phyloP scores from a whole-genome alignment of 2,113 vertebrate genomes.

The Rafetus swinhoei region DNA sequence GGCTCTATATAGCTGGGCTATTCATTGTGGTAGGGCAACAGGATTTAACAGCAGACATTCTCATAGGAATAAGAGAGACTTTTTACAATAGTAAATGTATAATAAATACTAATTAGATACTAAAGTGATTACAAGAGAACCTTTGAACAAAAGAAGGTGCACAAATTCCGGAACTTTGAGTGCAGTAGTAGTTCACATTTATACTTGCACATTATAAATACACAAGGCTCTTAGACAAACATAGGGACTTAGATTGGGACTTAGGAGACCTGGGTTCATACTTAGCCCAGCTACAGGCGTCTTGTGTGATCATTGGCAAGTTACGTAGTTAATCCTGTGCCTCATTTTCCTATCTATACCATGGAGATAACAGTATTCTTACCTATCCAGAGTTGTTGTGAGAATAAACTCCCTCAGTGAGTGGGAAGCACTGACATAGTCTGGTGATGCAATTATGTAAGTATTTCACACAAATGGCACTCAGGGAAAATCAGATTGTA shows the following conservation, averaged over 20 bases:
- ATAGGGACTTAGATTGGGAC: neutral
- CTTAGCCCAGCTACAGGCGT: neutral
- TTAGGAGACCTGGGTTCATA: neutral
- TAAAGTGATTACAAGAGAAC: constrained; percentile 18
- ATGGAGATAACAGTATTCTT: neutral
- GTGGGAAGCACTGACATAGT: constrained; percentile 20
- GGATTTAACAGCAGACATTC: constrained; percentile 11
- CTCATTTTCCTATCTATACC: constrained; percentile 40
- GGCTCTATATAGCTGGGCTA: neutral
- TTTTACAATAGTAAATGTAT: neutral
- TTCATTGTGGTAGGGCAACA: neutral
- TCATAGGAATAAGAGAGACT: constrained; percentile 20
- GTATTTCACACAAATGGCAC: neutral
- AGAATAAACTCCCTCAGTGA: constrained; percentile 30
- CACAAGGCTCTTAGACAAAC: neutral
- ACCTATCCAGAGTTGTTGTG: neutral
- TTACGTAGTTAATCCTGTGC: constrained; percentile 1
- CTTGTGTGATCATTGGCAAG: constrained; percentile 2
- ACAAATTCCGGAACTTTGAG: neutral
- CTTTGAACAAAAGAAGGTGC: neutral
- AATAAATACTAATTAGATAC: constrained; percentile 32
- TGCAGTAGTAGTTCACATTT: neutral
- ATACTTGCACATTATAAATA: neutral
- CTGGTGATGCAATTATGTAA: neutral
- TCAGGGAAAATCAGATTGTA: neutral